Evolutionary conservation across 2,888 invertebrate species (phyloP), one percentile per base, ranked within the genome.

Genomic region (Dynastes tityus): DNA sequence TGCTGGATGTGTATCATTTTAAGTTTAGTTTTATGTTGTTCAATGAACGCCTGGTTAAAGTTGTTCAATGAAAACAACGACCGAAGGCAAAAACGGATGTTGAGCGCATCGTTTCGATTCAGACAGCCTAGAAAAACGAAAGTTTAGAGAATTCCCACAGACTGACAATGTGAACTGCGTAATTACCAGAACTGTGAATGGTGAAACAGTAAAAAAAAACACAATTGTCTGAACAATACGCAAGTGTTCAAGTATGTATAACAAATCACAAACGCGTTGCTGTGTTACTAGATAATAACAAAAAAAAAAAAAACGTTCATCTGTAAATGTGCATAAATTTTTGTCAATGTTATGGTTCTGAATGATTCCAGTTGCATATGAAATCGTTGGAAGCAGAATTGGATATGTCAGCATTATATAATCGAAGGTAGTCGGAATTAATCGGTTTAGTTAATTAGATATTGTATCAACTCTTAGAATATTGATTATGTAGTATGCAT

Each of bases 101-200:
- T 55, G 76, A 76, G 78, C 64, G 71, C 73, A 64, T 64, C 71
- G 22, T 70, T 77, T 68, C 71, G 64, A 79, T 76, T 79, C 71
- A 70, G 68, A 67, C 75, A 73, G 70, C 67, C 63, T 78, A 76
- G 76, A 79, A 79, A 79, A 79, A 79, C 65, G 79, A 78, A 78
- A 78, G 78, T 78, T 78, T 78, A 78, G 55, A 76, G 63, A 68
- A 71, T 79, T 79, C 79, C 79, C 79, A 79, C 76, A 79, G 63
- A 64, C 64, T 68, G 78, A 76, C 78, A 76, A 70, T 78, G 71
- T 65, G 53, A 73, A 40, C 55, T 71, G 55, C 64, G 58, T 79
- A 79, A 79, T 79, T 79, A 76, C 76, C 74, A 74, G 78, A 74
- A 78, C 78, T 73, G 29, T 78, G 78, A 74, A 74, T 74, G 63